phyloP scores from a whole-genome alignment of 2,797 vertebrate species.

The Agapornis canus region DNA sequence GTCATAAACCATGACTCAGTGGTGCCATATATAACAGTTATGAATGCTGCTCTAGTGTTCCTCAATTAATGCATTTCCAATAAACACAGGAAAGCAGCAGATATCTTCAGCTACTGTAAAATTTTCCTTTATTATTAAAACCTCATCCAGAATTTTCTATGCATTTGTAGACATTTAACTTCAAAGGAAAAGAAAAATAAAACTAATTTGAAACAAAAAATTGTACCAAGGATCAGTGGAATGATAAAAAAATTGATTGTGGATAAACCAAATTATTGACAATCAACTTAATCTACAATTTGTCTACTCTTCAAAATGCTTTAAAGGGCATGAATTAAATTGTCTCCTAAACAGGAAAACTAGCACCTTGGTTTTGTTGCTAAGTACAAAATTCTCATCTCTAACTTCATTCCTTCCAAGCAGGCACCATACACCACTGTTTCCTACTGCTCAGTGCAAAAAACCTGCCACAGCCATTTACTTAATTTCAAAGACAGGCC shows the following conservation, averaged over 20 bases:
- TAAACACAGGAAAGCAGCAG: background rate
- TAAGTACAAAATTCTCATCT: background rate
- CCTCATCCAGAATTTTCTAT: background rate
- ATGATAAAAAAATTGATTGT: background rate
- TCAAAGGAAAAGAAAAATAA: background rate
- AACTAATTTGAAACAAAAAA: background rate
- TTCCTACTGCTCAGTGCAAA: background rate
- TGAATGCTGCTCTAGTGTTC: background rate
- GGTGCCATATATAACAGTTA: background rate
- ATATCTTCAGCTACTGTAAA: background rate
- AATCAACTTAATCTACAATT: background rate
- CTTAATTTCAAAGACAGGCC: background rate
- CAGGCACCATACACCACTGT: background rate
- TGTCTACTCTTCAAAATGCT: background rate
- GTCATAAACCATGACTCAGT: background rate
- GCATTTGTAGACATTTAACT: background rate
- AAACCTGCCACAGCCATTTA: background rate
- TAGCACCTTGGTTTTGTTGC: background rate
- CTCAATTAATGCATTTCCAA: background rate
- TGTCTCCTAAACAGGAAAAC: background rate
- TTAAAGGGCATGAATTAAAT: background rate
- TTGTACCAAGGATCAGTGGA: background rate
- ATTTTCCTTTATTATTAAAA: background rate
- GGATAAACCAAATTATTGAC: background rate
- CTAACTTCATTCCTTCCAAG: background rate